Evolutionary conservation across 2,888 invertebrate species (phyloP).

Genomic region (Pilophorus perplexus): DNA sequence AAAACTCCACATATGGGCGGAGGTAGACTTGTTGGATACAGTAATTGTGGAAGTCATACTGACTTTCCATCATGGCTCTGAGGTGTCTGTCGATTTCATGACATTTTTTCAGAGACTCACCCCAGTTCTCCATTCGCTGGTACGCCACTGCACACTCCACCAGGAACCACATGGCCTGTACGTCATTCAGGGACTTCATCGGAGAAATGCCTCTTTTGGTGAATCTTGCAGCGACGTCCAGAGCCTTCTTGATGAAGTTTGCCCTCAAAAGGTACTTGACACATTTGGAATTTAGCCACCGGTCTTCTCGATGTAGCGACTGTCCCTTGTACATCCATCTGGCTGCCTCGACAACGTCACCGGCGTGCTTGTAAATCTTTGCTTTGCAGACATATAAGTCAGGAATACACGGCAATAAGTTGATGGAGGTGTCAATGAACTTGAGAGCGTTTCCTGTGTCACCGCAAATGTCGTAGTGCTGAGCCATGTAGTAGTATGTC

Average conservation of each 20-base stretch:
- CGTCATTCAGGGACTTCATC: conserved; percentile 97
- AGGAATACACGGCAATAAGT: conserved; percentile 98
- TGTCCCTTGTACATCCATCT: conserved; percentile 96
- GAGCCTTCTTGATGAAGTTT: conserved; percentile 86
- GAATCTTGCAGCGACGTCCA: conserved; percentile 96
- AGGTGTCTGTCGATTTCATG: conserved; percentile 99
- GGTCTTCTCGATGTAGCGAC: conserved; percentile 95
- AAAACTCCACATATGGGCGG: conserved; percentile 89
- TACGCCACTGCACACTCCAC: conserved; percentile 92
- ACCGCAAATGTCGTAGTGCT: conserved; percentile 88
- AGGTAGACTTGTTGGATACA: conserved; percentile 99
- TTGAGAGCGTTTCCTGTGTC: conserved; percentile 79
- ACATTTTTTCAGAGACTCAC: conserved; percentile 95
- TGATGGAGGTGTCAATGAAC: conserved; percentile 89
- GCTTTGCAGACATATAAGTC: conserved; percentile 97
- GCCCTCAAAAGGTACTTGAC: conserved; percentile 97
- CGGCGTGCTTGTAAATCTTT: conserved; percentile 95
- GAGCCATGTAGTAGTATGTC: conserved; percentile 93
- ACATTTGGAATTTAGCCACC: conserved; percentile 99
- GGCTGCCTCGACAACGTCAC: conserved; percentile 88
- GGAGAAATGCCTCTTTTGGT: conserved; percentile 94
- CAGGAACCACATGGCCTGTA: conserved; percentile 99
- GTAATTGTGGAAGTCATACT: conserved; percentile 99
- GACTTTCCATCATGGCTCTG: conserved; percentile 98
- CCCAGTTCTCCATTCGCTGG: conserved; percentile 84